Evolutionary conservation across 1,140 invertebrate genomes (phyloP), one percentile per base, ranked within the genome.

Genomic region (Mizuhopecten yessoensis): DNA sequence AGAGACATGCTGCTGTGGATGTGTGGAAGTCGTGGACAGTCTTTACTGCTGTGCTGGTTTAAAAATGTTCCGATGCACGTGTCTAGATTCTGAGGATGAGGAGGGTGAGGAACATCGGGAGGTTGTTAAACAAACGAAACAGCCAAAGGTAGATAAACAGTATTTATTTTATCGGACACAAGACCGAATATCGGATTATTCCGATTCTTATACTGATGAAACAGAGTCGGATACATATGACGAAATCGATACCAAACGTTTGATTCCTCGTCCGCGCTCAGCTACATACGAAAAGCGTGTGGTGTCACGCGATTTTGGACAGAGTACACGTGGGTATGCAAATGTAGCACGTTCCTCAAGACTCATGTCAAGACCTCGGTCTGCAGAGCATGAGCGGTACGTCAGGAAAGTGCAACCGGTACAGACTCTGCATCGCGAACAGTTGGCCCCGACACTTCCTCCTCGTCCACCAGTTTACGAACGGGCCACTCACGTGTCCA

Each of bases 121-220:
- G 57, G 29, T n/a, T 75, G 57, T 75, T 75, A 75, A 75, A 75
- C 57, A 75, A 75, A 75, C 57, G 23, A n/a, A 75, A 29, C 57
- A 75, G n/a, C 57, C 57, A 2, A 75, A 75, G n/a, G 23, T 75
- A 75, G 57, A 75, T n/a, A 75, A 75, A 75, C 57, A 75, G n/a
- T 75, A 75, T 75, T 75, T 75, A 75, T 75, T 75, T 29, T 75
- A 75, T 75, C 57, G 57, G 23, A 75, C 57, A 75, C 57, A 75
- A 29, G 23, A 75, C n/a, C 57, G 57, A 5, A 29, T 29, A 9
- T n/a, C 57, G 57, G 57, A 75, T n/a, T 75, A 75, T 75, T 75
- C 57, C 7, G 57, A 75, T 75, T 75, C 57, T 5, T 75, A 29
- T 75, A 75, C 57, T 9, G 57, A 75, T 11, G 57, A 75, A 29